phyloP scores from a whole-genome alignment of 2,797 vertebrate genomes.

The Kryptopterus vitreolus region DNA sequence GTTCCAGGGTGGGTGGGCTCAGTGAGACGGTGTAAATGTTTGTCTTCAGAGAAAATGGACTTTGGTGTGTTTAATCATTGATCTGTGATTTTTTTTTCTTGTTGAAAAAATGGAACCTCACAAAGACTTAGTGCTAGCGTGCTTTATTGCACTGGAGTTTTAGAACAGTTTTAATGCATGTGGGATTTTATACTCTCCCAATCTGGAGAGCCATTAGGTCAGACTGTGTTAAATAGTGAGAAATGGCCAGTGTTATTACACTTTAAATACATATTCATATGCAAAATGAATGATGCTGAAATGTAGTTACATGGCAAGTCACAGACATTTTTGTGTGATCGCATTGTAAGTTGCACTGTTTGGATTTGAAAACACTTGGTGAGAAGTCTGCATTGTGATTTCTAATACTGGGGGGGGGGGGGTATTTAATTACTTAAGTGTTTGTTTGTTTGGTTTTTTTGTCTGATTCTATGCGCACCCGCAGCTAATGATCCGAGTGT shows the following conservation, averaged over 20 bases:
- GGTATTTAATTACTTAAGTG: too few species aligned
- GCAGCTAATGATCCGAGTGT: background rate
- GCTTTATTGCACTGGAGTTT: background rate
- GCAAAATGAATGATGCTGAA: background rate
- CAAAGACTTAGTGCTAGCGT: background rate
- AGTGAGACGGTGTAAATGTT: conserved; percentile 8
- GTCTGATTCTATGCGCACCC: background rate
- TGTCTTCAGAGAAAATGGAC: conserved; percentile 12
- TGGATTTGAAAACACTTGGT: background rate
- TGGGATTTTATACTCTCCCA: background rate
- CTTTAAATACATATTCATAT: background rate
- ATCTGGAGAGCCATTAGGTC: background rate
- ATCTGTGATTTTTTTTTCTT: background rate
- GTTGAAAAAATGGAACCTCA: background rate
- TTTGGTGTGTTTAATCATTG: conserved; percentile 24
- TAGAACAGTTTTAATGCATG: background rate
- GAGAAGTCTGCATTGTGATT: background rate
- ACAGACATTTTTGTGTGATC: background rate
- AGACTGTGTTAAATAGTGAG: background rate
- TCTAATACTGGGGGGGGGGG: background rate
- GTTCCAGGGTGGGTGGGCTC: background rate
- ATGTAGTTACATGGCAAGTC: background rate
- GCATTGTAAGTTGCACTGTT: background rate
- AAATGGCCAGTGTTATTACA: background rate
- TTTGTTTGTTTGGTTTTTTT: background rate